phyloP scores from a whole-genome alignment of 2,888 invertebrate genomes.

The Disparrhopalites patrizii region DNA sequence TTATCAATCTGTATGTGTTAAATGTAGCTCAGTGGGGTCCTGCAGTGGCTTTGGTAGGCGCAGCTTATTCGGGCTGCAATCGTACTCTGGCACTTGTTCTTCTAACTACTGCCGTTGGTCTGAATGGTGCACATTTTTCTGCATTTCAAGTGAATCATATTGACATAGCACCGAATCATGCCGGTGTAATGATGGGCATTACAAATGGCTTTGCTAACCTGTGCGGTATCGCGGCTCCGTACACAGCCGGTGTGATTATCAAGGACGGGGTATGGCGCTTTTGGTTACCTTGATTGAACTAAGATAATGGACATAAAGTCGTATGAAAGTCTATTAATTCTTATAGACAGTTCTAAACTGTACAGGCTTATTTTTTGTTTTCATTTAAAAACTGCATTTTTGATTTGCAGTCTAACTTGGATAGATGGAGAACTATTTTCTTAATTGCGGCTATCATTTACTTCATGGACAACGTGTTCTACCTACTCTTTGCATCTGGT shows the following conservation, averaged over 20 bases:
- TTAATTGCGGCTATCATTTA: conserved; percentile 39
- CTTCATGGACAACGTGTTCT: conserved; percentile 40
- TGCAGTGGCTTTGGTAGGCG: conserved; percentile 63
- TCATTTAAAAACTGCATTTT: conserved; percentile 1
- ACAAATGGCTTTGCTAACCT: conserved; percentile 39
- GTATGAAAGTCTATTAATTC: not conserved
- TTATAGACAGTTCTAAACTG: not conserved
- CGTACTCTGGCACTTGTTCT: conserved; percentile 59
- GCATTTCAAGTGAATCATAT: conserved; percentile 59
- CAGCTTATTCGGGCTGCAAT: conserved; percentile 67
- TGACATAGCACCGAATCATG: conserved; percentile 71
- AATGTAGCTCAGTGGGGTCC: conserved; percentile 65
- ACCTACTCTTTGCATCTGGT: conserved; percentile 40
- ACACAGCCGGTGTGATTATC: conserved; percentile 42
- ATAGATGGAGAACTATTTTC: conserved; percentile 42
- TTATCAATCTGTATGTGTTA: too few species aligned
- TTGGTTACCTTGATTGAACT: too few species aligned
- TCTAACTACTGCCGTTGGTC: conserved; percentile 56
- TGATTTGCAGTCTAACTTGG: conserved; percentile 32
- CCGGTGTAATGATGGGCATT: conserved; percentile 53
- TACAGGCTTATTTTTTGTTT: not conserved
- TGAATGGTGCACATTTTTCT: conserved; percentile 40
- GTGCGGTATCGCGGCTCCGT: conserved; percentile 43
- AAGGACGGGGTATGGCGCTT: conserved; percentile 43
- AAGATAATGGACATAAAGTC: not conserved